These are phyloP conservation scores for Dicerorhinus sumatrensis DNA, from an alignment of 2,113 vertebrate genomes.

Conservation along the genomic window DNA sequence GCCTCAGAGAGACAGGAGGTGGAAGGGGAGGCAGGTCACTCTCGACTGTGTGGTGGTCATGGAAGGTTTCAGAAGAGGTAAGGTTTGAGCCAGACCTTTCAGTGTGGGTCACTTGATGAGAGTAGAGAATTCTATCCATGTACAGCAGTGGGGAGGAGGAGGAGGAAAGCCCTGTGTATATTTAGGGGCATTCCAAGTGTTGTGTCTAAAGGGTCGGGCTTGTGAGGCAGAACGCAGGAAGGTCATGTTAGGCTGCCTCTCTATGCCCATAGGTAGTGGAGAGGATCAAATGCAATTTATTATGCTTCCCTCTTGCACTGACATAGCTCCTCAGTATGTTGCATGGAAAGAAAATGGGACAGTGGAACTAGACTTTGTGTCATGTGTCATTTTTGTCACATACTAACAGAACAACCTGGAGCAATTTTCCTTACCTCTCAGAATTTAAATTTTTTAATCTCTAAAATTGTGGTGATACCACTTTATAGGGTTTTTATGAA, in stretches of 20 bases:
- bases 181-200: background rate
- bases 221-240: background rate
- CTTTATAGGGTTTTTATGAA: background rate
- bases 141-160: background rate
- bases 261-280: background rate
- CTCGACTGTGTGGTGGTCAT: background rate
- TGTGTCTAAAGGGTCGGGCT: conserved; percentile 17
- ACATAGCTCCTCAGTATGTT: background rate
- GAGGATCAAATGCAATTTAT: background rate
- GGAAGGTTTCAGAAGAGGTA: background rate
- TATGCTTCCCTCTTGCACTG: background rate
- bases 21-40: background rate
- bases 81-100: background rate
- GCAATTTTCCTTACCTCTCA: background rate
- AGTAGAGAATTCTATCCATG: background rate
- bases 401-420: background rate
- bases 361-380: background rate
- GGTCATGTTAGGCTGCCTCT: background rate
- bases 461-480: background rate
- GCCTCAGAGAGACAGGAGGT: background rate
- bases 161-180: background rate
- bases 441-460: conserved; percentile 15
- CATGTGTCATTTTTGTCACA: background rate
- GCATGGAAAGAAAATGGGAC: background rate
- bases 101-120: background rate